Base-by-base conservation (phyloP, 2,113 vertebrate species). In the Istiophorus platypterus region DNA sequence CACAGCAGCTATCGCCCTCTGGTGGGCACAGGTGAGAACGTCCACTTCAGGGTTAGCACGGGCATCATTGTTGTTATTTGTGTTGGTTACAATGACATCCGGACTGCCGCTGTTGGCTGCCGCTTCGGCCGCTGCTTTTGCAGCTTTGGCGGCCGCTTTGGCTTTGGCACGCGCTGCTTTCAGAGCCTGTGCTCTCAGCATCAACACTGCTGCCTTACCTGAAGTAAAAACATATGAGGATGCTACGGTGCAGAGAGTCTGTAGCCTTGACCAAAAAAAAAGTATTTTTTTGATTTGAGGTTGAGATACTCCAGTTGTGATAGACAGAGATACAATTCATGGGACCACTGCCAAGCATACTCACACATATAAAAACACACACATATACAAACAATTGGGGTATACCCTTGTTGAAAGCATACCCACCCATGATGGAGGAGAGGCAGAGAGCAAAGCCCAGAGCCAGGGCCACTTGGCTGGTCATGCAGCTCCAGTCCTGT, bases 361-460 rank as follows among this genome's bases (percentile, higher is more conserved):
- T 24, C 18, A 39, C 12, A 18, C 1, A n/a, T 5, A 34, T 34
- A 34, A 34, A 34, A 34, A 34, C 31, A 34, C 24, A 34, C 15
- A 34, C 4, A 31, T 0, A 54, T 24, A n/a, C 17, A 39, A 3
- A 18, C 2, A 39, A 14, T 41, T 24, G 24, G 31, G 4, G 42
- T 11, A 9, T 17, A 22, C n/a, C 13, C 56, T 24, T 66, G 45
- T 24, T n/a, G 24, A 59, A 9, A 37, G 26, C 27, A 5, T 3
- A 75, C 92, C 34, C 62, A 94, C 96, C 96, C 87, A 97, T 95
- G 82, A 96, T 91, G 37, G 92, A 97, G 51, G 96, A 95, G 11
- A 97, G 94, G 77, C 92, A 93, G 56, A 97, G 86, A 39, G 96
- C 94, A 31, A 97, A 97, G 18, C 95, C 95, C 66, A 96, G 68